phyloP scores from a whole-genome alignment of 2,113 vertebrate species.

The Paedocypris sp. region DNA sequence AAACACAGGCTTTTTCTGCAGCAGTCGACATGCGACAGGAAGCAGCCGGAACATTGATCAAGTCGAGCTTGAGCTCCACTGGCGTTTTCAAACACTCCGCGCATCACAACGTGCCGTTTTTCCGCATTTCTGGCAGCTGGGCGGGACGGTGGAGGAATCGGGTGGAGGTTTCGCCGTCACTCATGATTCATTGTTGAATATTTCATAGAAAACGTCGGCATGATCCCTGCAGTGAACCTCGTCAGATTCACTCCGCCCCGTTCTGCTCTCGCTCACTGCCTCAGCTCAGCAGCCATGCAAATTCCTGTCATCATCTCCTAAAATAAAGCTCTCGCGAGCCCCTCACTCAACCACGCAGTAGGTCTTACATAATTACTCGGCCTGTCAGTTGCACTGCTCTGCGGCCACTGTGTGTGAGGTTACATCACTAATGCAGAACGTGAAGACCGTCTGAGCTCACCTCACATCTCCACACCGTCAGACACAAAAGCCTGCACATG shows the following conservation, averaged over 20 bases:
- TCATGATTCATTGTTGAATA: conserved; percentile 10
- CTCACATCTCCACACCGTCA: conserved; percentile 4
- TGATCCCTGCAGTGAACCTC: conserved; percentile 4
- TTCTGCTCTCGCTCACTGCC: not conserved
- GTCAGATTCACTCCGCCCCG: conserved; percentile 10
- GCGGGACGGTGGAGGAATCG: not conserved
- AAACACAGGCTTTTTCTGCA: no score
- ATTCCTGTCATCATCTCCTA: conserved; percentile 18
- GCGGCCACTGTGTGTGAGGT: conserved; percentile 17
- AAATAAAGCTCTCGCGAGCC: conserved; percentile 35
- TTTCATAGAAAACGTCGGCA: conserved; percentile 9
- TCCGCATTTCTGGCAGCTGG: not conserved
- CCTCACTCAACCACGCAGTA: conserved; percentile 26
- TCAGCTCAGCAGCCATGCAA: conserved; percentile 5
- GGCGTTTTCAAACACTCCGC: not conserved
- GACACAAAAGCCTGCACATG: no score
- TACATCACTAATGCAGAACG: conserved; percentile 19
- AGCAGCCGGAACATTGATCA: no score
- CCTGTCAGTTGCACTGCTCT: conserved; percentile 28
- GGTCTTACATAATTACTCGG: conserved; percentile 37
- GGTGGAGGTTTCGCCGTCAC: conserved; percentile 12
- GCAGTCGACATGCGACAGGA: no score
- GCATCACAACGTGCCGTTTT: no score
- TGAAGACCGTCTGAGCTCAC: conserved; percentile 5
- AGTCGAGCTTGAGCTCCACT: not conserved